Evolutionary conservation across 2,797 vertebrate genomes (phyloP).

Genomic region (Psittacula echo): DNA sequence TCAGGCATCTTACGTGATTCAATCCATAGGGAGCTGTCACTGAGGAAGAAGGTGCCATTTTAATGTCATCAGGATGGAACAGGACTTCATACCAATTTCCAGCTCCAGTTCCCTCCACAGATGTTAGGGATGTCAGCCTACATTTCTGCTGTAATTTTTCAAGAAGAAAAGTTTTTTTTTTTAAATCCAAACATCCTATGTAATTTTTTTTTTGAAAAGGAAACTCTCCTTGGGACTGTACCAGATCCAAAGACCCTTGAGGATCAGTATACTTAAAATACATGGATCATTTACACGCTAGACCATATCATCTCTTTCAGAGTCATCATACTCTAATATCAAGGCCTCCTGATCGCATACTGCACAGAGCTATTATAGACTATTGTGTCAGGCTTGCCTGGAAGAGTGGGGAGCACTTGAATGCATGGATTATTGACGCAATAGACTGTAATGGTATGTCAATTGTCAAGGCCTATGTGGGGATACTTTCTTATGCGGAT

Average conservation of each 20-base stretch:
- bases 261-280: slow-evolving; percentile 15
- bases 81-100: slow-evolving; percentile 27
- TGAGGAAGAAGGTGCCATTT: slow-evolving; percentile 29
- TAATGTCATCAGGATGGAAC: slow-evolving; percentile 27
- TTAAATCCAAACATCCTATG: not conserved
- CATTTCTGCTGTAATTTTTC: slow-evolving; percentile 41
- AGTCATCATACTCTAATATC: slow-evolving; percentile 40
- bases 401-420: slow-evolving; percentile 63
- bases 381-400: slow-evolving; percentile 56
- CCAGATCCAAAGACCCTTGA: slow-evolving; percentile 38
- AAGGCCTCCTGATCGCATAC: slow-evolving; percentile 30
- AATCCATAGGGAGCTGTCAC: not conserved
- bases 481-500: slow-evolving; percentile 66
- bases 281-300: slow-evolving; percentile 37
- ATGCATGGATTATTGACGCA: slow-evolving; percentile 67
- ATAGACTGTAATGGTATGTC: slow-evolving; percentile 67
- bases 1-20: not conserved
- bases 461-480: slow-evolving; percentile 68
- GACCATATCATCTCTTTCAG: not conserved
- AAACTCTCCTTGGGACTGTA: not conserved
- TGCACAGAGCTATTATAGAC: slow-evolving; percentile 52
- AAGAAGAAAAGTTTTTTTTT: slow-evolving; percentile 8
- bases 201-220: not conserved
- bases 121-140: slow-evolving; percentile 1
- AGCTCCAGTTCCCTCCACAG: not conserved